Conservation (phyloP, 1,140 invertebrate species). For the Ptiloglossa arizonensis region DNA sequence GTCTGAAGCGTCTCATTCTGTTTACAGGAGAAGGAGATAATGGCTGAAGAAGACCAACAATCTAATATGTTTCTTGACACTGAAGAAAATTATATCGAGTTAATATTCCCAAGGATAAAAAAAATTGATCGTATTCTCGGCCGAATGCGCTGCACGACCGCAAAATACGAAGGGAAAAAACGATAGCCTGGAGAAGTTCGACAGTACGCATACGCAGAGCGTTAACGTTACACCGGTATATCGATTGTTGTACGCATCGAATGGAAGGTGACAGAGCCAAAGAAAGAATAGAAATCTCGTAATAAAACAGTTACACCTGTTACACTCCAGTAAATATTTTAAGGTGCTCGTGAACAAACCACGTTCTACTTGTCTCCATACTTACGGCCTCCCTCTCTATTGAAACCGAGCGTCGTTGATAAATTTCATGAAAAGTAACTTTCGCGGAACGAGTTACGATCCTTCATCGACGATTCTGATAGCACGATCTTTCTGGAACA, state of each 20-base stretch:
- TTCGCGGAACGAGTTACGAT: neutral
- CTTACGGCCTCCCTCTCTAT: neutral
- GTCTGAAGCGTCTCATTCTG: no score
- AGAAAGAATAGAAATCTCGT: constrained; percentile 43
- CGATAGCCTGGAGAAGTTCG: constrained; percentile 22
- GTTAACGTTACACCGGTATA: constrained; percentile 57
- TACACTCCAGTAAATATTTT: constrained; percentile 50
- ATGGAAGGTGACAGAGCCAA: neutral
- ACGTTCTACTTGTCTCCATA: constrained; percentile 44
- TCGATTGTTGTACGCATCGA: constrained; percentile 60
- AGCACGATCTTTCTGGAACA: neutral
- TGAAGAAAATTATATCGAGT: no score
- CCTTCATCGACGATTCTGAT: neutral
- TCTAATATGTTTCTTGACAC: no score
- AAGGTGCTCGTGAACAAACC: constrained; percentile 43
- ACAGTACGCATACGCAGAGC: constrained; percentile 58
- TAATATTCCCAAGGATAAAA: neutral
- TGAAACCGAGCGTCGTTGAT: neutral
- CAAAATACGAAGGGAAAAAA: neutral
- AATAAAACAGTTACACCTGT: constrained; percentile 60
- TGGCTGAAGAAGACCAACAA: no score
- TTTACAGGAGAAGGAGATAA: no score
- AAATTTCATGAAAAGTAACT: constrained; percentile 3
- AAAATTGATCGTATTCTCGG: neutral
- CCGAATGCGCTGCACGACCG: neutral